phyloP scores from a whole-genome alignment of 2,888 invertebrate genomes.

The Idaea biselata region DNA sequence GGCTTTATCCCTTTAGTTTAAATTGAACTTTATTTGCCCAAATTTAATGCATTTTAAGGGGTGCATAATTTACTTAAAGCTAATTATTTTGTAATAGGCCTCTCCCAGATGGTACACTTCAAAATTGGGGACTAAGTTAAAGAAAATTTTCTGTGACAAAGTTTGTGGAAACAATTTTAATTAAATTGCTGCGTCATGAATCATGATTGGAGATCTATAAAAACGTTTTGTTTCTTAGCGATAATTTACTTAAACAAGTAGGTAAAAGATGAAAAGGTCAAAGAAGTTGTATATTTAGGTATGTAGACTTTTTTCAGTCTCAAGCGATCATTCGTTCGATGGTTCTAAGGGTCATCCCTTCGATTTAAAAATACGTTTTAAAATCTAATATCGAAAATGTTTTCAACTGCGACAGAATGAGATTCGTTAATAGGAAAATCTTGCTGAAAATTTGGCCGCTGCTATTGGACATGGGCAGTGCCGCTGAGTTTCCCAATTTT shows the following conservation, averaged over 20 bases:
- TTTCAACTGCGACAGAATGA: constrained; percentile 45
- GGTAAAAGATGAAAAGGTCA: background rate
- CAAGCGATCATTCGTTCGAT: background rate
- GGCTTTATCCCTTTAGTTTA: constrained; percentile 61
- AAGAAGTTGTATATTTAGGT: too few relatives aligned
- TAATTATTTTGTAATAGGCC: constrained; percentile 77
- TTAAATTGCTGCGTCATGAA: constrained; percentile 50
- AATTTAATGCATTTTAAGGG: constrained; percentile 76
- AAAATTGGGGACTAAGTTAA: constrained; percentile 54
- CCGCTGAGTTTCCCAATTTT: constrained; percentile 64
- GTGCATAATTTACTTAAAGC: constrained; percentile 75
- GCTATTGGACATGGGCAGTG: constrained; percentile 18
- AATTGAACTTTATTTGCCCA: constrained; percentile 65
- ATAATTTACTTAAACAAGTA: background rate
- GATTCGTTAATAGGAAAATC: constrained; percentile 64
- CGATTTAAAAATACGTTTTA: constrained; percentile 9
- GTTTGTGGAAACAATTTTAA: constrained; percentile 56
- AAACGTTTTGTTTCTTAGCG: background rate
- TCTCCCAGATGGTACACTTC: constrained; percentile 67
- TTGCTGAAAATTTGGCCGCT: constrained; percentile 48
- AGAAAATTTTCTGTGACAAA: constrained; percentile 60
- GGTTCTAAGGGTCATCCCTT: background rate
- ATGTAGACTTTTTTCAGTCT: too few relatives aligned
- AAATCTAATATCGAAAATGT: constrained; percentile 4
- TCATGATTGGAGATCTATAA: background rate